Base-by-base conservation (phyloP, 1,140 invertebrate species). In the roundworm (Caenorhabditis elegans) region DNA sequence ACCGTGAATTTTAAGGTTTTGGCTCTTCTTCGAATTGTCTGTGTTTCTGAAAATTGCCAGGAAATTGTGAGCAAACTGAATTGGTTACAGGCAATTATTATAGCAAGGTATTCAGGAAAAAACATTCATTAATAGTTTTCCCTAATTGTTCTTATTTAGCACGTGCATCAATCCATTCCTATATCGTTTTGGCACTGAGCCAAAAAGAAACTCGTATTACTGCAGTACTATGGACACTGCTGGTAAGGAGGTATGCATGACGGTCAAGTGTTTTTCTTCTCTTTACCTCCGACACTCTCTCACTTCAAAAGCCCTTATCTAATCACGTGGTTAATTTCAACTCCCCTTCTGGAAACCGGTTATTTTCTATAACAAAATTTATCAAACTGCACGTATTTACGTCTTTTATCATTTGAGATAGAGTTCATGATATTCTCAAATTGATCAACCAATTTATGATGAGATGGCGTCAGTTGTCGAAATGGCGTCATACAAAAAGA, bases 101-200 rank as follows among this genome's bases (percentile, higher is more conserved):
- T 87, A 43, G 85, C 86, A 17, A 88, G 87, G 86, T 87, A 53
- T 31, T n/a, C 8, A 10, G n/a, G n/a, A n/a, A n/a, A 75, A n/a
- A 28, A 75, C 15, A 17, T 19, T 36, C 8, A 19, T 11, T n/a
- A 4, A 3, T 6, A 48, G 31, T 13, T 49, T 5, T 48, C 13
- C 6, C n/a, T 24, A 47, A 51, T 49, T 2, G n/a, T 28, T 17
- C 48, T 78, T n/a, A n/a, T 86, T 76, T 28, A 87, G 86, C 76
- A 88, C 86, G 15, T 87, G 86, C 80, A 87, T 87, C 36, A 87
- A 87, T 48, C 86, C 86, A 43, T 87, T 87, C 28, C 78, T 87
- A n/a, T 87, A 87, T 76, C 60, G 79, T n/a, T 87, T 87, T 76
- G 84, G 84, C 36, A 79, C 81, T 24, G 55, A 49, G 22, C 28